Evolutionary conservation across 2,888 invertebrate genomes (phyloP).

Genomic region (Bombylius discolor): DNA sequence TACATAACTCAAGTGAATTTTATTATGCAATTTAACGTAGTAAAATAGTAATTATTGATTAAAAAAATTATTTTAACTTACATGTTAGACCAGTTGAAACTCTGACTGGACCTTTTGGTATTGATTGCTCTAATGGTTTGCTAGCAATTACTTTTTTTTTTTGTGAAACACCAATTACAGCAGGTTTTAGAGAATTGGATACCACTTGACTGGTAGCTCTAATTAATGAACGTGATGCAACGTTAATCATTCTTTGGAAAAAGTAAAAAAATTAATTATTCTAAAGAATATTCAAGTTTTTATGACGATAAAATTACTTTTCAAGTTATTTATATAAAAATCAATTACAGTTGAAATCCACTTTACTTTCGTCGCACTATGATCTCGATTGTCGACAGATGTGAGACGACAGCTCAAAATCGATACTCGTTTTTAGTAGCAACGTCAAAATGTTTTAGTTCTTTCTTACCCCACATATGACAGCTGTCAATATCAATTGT

Average conservation of each 20-base stretch:
- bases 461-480: too few species aligned
- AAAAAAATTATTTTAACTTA: conserved; percentile 21
- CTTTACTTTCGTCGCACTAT: too few species aligned
- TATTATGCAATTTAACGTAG: background rate
- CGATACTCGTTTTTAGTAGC: too few species aligned
- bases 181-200: conserved; percentile 50
- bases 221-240: conserved; percentile 46
- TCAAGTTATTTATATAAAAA: too few species aligned
- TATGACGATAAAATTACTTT: too few species aligned
- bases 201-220: conserved; percentile 55
- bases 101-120: conserved; percentile 47
- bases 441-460: too few species aligned
- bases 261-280: too few species aligned
- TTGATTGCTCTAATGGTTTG: conserved; percentile 36
- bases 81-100: conserved; percentile 47
- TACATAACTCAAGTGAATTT: background rate
- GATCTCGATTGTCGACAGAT: too few species aligned
- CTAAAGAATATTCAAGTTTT: too few species aligned
- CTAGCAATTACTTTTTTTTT: conserved; percentile 39
- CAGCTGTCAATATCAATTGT: too few species aligned
- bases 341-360: too few species aligned
- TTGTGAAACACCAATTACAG: conserved; percentile 39
- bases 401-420: too few species aligned
- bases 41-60: background rate
- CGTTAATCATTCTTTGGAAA: conserved; percentile 46